These are phyloP conservation scores for Percina caprodes DNA, from an alignment of 2,113 vertebrate species.

Conservation along the genomic window DNA sequence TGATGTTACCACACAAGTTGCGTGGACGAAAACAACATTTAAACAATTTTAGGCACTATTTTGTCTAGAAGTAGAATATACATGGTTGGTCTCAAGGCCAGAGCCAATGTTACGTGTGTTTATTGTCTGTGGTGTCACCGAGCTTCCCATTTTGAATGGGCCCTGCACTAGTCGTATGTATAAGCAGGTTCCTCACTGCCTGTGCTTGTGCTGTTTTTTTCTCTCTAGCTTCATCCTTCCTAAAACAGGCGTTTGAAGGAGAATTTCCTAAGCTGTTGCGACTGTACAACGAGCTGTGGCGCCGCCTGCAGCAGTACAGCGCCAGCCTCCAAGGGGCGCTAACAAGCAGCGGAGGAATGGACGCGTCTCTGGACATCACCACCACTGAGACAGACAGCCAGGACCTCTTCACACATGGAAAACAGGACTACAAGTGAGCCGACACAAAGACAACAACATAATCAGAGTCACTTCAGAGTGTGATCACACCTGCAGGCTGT, in stretches of 20 bases:
- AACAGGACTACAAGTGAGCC: slow-evolving; percentile 91
- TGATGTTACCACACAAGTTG: no score
- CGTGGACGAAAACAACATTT: no score
- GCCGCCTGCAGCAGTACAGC: slow-evolving; percentile 94
- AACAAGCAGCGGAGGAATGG: slow-evolving; percentile 68
- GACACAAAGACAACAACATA: slow-evolving; percentile 2
- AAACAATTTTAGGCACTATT: no score
- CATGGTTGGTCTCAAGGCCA: no score
- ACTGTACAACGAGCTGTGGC: slow-evolving; percentile 97
- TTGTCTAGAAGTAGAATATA: no score
- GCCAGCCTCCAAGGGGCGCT: slow-evolving; percentile 89
- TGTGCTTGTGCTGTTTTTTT: slow-evolving; percentile 35
- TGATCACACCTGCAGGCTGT: background rate
- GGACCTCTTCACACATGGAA: slow-evolving; percentile 89
- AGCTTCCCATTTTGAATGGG: no score
- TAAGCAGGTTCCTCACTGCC: background rate
- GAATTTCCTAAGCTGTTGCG: slow-evolving; percentile 95
- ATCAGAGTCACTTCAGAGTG: background rate
- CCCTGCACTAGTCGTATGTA: background rate
- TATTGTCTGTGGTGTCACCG: no score
- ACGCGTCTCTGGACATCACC: slow-evolving; percentile 83
- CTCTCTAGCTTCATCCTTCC: slow-evolving; percentile 89
- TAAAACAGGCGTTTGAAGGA: slow-evolving; percentile 98
- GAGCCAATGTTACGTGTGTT: no score
- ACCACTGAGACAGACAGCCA: slow-evolving; percentile 86